Conservation (phyloP, 1,140 invertebrate genomes). For the Calliopsis andreniformis region DNA sequence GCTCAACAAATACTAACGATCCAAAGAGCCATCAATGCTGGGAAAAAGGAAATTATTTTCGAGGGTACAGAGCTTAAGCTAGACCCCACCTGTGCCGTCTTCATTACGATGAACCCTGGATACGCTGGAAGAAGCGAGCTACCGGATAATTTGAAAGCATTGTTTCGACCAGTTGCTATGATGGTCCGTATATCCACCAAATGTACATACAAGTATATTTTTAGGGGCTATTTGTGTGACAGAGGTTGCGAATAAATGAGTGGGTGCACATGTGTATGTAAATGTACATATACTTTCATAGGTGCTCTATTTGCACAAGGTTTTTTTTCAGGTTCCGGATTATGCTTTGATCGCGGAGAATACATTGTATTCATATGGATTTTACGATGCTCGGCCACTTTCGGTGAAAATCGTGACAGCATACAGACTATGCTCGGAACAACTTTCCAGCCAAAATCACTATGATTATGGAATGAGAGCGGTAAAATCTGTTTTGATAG, state of each 20-base stretch:
- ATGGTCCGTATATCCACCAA: slow-evolving; percentile 89
- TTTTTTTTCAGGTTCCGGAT: slow-evolving; percentile 89
- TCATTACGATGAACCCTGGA: slow-evolving; percentile 98
- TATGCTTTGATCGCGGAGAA: slow-evolving; percentile 97
- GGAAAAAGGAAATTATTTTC: slow-evolving; percentile 88
- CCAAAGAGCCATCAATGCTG: slow-evolving; percentile 90
- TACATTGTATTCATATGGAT: slow-evolving; percentile 96
- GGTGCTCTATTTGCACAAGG: no score
- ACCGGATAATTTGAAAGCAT: slow-evolving; percentile 96
- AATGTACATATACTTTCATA: no score
- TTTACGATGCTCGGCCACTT: slow-evolving; percentile 92
- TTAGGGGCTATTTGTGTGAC: no score
- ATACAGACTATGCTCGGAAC: slow-evolving; percentile 96
- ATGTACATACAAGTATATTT: no score
- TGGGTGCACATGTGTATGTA: no score
- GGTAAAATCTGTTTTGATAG: slow-evolving; percentile 94
- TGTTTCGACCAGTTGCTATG: slow-evolving; percentile 98
- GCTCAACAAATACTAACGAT: slow-evolving; percentile 92
- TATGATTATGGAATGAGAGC: slow-evolving; percentile 97
- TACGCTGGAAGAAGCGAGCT: slow-evolving; percentile 95
- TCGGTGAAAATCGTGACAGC: slow-evolving; percentile 97
- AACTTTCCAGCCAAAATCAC: slow-evolving; percentile 96
- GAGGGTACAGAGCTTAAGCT: slow-evolving; percentile 94
- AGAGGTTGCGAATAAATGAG: no score
- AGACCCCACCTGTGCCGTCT: slow-evolving; percentile 95